Conservation (phyloP, 2,113 vertebrate species). For the Lepisosteus oculatus region DNA sequence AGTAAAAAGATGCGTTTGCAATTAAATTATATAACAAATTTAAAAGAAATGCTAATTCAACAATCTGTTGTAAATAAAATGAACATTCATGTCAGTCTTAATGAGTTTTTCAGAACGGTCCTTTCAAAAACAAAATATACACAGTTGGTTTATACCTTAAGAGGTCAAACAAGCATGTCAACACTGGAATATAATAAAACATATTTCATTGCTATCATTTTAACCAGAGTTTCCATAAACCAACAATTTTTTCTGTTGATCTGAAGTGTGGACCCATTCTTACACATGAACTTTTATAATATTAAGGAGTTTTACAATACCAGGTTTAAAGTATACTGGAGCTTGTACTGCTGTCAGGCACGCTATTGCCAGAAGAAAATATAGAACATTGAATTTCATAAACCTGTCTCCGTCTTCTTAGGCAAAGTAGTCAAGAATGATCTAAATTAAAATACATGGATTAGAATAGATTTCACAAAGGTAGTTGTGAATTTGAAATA, state of each 20-base stretch:
- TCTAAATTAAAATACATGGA: too few species aligned
- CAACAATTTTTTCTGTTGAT: slow-evolving; percentile 9
- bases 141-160: slow-evolving; percentile 11
- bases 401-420: too few species aligned
- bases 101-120: neutral
- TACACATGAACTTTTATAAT: too few species aligned
- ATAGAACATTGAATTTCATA: too few species aligned
- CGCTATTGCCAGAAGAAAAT: too few species aligned
- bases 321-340: too few species aligned
- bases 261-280: neutral
- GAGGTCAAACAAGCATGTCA: slow-evolving; percentile 12
- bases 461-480: too few species aligned
- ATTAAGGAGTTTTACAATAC: too few species aligned
- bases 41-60: slow-evolving; percentile 13
- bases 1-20: slow-evolving; percentile 2
- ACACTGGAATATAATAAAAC: slow-evolving; percentile 4
- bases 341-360: too few species aligned
- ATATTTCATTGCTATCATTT: neutral
- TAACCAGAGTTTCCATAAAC: slow-evolving; percentile 14
- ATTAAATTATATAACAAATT: slow-evolving; percentile 15
- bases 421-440: too few species aligned
- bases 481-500: too few species aligned
- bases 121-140: neutral
- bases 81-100: slow-evolving; percentile 11
- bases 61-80: neutral